These are phyloP conservation scores for Myotis planiceps DNA, from an alignment of 2,797 vertebrate genomes.

Conservation along the genomic window DNA sequence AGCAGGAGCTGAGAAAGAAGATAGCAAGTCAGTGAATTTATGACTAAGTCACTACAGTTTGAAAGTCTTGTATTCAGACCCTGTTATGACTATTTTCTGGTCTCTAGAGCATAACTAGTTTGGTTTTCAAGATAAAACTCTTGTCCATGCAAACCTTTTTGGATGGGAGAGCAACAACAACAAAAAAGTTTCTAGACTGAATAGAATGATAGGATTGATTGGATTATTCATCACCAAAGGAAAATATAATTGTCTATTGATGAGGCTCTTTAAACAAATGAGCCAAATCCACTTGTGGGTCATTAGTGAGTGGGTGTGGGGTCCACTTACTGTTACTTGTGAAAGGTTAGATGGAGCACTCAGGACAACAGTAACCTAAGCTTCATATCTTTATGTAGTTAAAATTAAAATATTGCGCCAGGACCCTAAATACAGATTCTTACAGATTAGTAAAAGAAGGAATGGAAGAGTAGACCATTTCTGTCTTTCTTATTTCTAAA, in stretches of 20 bases:
- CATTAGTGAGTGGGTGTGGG: background rate
- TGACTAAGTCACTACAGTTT: background rate
- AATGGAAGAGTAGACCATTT: background rate
- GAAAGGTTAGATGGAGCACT: background rate
- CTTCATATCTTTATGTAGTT: background rate
- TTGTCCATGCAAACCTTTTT: background rate
- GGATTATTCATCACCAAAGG: background rate
- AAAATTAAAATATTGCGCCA: background rate
- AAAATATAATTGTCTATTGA: background rate
- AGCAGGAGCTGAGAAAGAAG: background rate
- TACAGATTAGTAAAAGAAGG: background rate
- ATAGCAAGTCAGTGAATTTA: background rate
- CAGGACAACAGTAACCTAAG: background rate
- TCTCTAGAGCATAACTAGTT: background rate
- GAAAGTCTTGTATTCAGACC: background rate
- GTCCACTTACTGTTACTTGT: background rate
- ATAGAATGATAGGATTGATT: background rate
- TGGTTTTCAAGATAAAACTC: background rate
- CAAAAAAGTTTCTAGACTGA: background rate
- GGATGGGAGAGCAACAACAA: background rate
- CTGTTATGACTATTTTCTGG: background rate
- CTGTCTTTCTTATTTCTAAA: background rate
- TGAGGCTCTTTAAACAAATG: background rate
- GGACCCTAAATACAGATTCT: background rate
- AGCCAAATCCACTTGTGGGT: background rate